Evolutionary conservation across 2,113 vertebrate species (phyloP), one percentile per base, ranked within the genome.

Genomic region (Microcebus lehilahytsara): DNA sequence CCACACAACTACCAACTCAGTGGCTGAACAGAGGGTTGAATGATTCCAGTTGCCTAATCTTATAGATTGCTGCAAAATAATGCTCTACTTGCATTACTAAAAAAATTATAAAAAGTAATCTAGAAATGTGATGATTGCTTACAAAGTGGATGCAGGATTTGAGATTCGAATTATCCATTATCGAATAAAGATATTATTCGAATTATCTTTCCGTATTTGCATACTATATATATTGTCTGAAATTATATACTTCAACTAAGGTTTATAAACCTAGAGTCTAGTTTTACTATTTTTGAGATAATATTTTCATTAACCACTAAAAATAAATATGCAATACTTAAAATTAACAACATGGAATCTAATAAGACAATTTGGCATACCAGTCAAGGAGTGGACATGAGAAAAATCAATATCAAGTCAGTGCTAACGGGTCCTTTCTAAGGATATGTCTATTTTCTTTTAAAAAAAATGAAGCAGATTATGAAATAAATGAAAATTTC

Each of bases 1-100:
- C 40, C 8, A 19, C 3, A 23, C 8, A 51, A 11, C 2, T 5
- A 30, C 14, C 17, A 40, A 2, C 30, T 66, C 23, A 37, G 1
- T 13, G 89, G 69, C 25, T 56, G 25, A 83, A 93, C 14, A 9
- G 6, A 74, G 56, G 5, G 6, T 25, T 27, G 17, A 25, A 34
- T 13, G 42, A 51, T 6, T 69, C 14, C 3, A 32, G 75, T 22
- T 79, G 32, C 37, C 62, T 8, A 67, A 42, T 87, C 42, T 40
- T 60, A 40, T 0, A 83, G 9, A 37, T 2, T 37, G 3, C 12
- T 53, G 11, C 14, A 78, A 53, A 85, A 14, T 49, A 77, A 93
- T 3, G 5, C 10, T 69, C 2, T 69, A 22, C 37, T 4, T 46
- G 22, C 42, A 56, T 34, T 37, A 49, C 9, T 56, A 20, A 71